Base-by-base conservation (phyloP, 2,888 invertebrate genomes). In the Tenthredo amoena region DNA sequence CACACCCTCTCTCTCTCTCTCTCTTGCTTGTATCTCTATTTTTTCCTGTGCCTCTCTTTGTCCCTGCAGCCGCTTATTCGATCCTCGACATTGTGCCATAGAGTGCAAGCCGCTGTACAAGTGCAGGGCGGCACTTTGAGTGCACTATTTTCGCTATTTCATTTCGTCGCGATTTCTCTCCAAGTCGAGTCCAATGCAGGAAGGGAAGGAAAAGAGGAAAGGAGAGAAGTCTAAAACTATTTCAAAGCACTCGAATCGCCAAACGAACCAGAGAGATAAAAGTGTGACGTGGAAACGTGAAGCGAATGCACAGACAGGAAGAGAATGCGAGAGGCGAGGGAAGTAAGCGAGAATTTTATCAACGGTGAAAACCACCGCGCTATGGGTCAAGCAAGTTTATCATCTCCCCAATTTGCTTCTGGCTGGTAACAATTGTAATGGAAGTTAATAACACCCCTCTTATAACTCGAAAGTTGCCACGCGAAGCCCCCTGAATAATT, bases 401-500 rank as follows among this genome's bases (percentile, higher is more conserved):
- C 68, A 47, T 65, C 68, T 15, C 68, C 68, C 83, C 68, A 83
- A 83, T 83, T 83, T 83, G 71, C 68, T 83, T 40, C 68, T 31
- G 50, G 47, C 83, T 71, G 83, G 43, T 68, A 83, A 83, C 83
- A 71, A 83, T 83, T 65, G 83, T 71, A 71, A 65, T 83, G 83
- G 71, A 83, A 83, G 68, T 83, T 83, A 83, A 83, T 83, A 83
- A 83, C 83, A 83, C 47, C 83, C 71, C 68, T 83, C 31, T 47
- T 47, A 43, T 43, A 40, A 68, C 71, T 71, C 31, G 43, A 71
- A 71, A 83, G 43, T 83, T 81, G 81, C 81, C 81, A 81, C 81
- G 81, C 83, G 83, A 83, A 83, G 71, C 83, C 47, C 40, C 83
- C 26, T 83, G 83, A 83, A 83, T 83, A 47, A 83, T 83, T 83